phyloP scores from a whole-genome alignment of 2,797 vertebrate genomes.

The Carduelis carduelis region DNA sequence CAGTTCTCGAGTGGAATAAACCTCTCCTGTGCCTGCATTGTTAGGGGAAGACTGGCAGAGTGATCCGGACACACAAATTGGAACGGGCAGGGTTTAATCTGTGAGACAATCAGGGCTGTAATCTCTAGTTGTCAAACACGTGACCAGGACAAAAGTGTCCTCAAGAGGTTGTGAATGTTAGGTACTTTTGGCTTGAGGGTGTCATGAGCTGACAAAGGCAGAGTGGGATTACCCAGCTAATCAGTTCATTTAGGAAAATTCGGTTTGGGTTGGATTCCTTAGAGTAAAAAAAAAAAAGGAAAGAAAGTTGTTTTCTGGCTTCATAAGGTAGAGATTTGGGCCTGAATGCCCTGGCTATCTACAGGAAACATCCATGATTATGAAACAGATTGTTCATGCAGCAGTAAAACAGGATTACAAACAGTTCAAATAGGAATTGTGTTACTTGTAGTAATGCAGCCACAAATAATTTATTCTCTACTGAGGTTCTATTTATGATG shows the following conservation, averaged over 20 bases:
- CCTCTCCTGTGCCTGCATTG: accelerated
- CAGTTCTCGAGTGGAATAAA: accelerated
- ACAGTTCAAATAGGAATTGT: neutral
- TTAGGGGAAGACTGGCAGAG: neutral
- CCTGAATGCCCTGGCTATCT: neutral
- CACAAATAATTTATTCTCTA: neutral
- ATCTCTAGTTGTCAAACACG: neutral
- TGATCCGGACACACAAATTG: neutral
- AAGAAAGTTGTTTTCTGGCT: neutral
- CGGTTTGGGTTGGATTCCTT: neutral
- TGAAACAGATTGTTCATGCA: neutral
- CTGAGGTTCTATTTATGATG: neutral
- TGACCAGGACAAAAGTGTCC: neutral
- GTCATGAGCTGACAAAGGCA: neutral
- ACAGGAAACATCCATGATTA: neutral
- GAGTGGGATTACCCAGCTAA: neutral
- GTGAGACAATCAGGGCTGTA: neutral
- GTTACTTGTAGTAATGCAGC: neutral
- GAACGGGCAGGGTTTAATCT: neutral
- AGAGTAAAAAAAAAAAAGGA: neutral
- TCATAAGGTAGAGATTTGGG: neutral
- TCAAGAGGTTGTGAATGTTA: neutral
- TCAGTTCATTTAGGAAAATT: neutral
- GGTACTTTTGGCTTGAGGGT: neutral
- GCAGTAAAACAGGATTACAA: neutral